Evolutionary conservation across 2,113 vertebrate genomes (phyloP).

Genomic region (Pantherophis guttatus): DNA sequence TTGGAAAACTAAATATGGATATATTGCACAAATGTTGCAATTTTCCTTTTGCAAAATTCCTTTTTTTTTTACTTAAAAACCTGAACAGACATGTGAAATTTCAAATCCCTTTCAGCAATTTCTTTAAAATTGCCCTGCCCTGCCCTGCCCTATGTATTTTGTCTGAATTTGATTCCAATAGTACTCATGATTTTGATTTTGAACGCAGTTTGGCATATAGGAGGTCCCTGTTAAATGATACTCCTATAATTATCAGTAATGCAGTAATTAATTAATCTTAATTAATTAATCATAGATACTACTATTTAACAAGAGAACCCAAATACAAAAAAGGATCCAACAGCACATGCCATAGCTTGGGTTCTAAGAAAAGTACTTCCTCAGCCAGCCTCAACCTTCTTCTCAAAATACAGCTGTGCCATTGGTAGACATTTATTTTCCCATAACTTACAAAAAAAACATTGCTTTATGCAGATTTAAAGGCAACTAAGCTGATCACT

Average conservation of each 20-base stretch:
- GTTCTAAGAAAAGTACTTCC: background rate
- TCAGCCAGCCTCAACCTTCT: background rate
- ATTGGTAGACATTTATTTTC: background rate
- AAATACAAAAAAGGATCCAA: background rate
- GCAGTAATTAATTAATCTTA: background rate
- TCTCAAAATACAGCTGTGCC: background rate
- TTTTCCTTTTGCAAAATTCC: background rate
- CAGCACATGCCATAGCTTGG: background rate
- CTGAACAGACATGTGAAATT: background rate
- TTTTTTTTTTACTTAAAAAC: background rate
- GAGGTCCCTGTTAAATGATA: background rate
- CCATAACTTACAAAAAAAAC: background rate
- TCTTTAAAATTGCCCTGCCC: background rate
- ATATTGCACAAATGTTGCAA: background rate
- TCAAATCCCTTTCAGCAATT: background rate
- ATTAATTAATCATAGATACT: background rate
- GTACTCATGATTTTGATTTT: background rate
- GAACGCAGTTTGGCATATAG: background rate
- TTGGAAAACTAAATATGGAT: background rate
- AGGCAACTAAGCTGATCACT: background rate
- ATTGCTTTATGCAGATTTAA: background rate
- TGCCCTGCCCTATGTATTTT: background rate
- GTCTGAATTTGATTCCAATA: background rate
- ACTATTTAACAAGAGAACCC: background rate
- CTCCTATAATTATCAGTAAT: background rate